Percentiles rank a stretch among this genome's conserved stretches.
Conservation (phyloP, 2,113 vertebrate genomes). For the Megaceryle maxima region DNA sequence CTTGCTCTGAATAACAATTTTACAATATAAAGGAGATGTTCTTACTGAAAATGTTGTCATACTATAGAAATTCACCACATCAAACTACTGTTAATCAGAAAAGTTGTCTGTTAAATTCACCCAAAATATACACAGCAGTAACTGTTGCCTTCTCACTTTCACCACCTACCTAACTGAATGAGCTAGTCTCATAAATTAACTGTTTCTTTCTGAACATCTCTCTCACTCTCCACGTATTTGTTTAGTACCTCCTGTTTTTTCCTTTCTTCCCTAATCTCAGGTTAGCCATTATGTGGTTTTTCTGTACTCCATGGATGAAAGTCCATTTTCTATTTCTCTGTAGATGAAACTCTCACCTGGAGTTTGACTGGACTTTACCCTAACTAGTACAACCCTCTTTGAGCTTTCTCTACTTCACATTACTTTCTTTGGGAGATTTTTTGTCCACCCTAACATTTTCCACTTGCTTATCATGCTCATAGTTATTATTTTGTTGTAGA, state of each 20-base stretch:
- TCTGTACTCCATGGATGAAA: not conserved
- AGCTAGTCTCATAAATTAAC: not conserved
- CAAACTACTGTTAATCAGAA: not conserved
- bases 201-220: not conserved
- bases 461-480: not conserved
- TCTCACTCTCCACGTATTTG: not conserved
- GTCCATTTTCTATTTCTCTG: not conserved
- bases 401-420: not conserved
- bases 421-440: not conserved
- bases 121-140: not conserved
- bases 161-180: fast-evolving
- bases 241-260: not conserved
- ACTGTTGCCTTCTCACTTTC: not conserved
- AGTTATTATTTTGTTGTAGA: not conserved
- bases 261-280: not conserved
- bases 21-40: not conserved
- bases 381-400: not conserved
- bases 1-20: not conserved
- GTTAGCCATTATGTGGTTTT: not conserved
- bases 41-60: not conserved
- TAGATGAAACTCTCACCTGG: not conserved
- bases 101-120: not conserved
- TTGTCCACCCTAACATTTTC: not conserved
- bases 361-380: not conserved
- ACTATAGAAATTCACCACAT: not conserved